These are phyloP conservation scores for Mobula birostris DNA, from an alignment of 2,113 vertebrate genomes.

Conservation along the genomic window DNA sequence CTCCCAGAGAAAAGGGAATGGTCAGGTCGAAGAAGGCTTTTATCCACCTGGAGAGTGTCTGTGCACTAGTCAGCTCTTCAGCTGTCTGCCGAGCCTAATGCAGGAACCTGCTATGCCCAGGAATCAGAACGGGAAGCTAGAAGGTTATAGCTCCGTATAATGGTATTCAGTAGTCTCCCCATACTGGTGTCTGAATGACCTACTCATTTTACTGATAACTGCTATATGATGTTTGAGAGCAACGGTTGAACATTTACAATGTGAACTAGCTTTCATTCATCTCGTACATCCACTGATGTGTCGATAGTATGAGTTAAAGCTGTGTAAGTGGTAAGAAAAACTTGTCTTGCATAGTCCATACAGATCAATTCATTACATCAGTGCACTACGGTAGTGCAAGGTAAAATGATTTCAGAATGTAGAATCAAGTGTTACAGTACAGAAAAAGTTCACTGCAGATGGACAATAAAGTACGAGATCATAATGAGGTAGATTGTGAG, in stretches of 20 bases:
- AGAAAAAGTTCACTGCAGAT: too few relatives aligned
- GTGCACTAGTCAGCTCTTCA: neutral
- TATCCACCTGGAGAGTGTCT: neutral
- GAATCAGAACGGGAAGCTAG: neutral
- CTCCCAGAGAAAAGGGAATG: too few relatives aligned
- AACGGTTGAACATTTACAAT: neutral
- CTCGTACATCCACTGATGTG: neutral
- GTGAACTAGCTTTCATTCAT: neutral
- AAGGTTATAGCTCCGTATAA: neutral
- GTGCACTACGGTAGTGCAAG: too few relatives aligned
- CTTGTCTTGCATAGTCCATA: too few relatives aligned
- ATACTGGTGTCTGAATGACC: neutral
- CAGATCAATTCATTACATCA: too few relatives aligned
- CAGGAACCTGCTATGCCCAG: neutral
- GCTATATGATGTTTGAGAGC: neutral
- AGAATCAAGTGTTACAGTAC: too few relatives aligned
- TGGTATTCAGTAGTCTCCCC: neutral
- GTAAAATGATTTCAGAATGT: too few relatives aligned
- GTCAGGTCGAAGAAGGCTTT: too few relatives aligned
- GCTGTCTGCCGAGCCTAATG: too few relatives aligned
- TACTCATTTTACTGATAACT: neutral
- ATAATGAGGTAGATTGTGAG: too few relatives aligned
- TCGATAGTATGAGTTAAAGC: neutral
- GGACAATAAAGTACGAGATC: too few relatives aligned
- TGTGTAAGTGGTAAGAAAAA: neutral